These are phyloP conservation scores for Callocephalon fimbriatum DNA, from an alignment of 2,113 vertebrate species.

Conservation along the genomic window DNA sequence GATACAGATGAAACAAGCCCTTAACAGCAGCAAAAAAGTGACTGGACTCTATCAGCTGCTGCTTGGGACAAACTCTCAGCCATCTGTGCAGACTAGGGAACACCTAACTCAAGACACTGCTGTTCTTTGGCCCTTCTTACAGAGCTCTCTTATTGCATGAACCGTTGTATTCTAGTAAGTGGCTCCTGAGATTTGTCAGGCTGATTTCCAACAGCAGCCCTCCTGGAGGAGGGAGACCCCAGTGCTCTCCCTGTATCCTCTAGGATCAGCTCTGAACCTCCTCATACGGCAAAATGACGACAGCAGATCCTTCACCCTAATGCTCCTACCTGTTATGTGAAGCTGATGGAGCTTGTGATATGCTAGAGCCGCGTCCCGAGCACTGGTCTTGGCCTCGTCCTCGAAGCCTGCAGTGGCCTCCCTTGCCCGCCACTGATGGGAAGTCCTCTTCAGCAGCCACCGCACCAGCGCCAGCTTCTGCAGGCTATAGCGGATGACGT, in stretches of 20 bases:
- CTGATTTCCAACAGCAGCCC: not conserved
- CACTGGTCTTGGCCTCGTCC: constrained; percentile 92
- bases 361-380: constrained; percentile 89
- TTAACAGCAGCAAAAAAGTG: not conserved
- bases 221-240: not conserved
- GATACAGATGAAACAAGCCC: not conserved
- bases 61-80: not conserved
- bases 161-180: rapidly evolving
- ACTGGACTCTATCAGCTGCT: not conserved
- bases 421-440: constrained; percentile 74
- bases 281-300: rapidly evolving
- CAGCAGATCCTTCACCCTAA: not conserved
- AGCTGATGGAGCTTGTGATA: constrained; percentile 94
- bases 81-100: not conserved
- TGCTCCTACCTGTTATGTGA: constrained; percentile 89
- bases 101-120: rapidly evolving
- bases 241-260: not conserved
- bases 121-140: not conserved
- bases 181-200: not conserved
- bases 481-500: constrained; percentile 92
- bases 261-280: not conserved
- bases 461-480: constrained; percentile 90
- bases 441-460: constrained; percentile 91
- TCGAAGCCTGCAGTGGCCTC: constrained; percentile 82
- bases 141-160: not conserved